Base-by-base conservation (phyloP, 2,888 invertebrate genomes). In the Amblyteles armatorius region DNA sequence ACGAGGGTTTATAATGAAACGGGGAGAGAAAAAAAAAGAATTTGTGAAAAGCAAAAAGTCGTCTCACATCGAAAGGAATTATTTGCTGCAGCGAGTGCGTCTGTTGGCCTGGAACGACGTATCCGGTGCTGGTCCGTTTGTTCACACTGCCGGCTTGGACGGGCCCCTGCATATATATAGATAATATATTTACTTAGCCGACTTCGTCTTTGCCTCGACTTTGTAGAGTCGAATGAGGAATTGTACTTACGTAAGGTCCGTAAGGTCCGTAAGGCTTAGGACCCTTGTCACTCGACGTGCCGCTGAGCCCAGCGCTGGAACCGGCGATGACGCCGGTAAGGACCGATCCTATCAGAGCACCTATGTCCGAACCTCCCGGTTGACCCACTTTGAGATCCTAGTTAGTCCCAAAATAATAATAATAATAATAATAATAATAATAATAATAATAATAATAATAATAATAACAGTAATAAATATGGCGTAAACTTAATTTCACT, bases 241-340 rank as follows among this genome's bases (percentile, higher is more conserved):
- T 65, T 22, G 69, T 40, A 82, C 87, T 88, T 26, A 90, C 89
- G 60, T 86, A 84, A 36, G 82, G 79, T 44, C 79, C 85, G 29
- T 86, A 85, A 63, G 83, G 6, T 26, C 26, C 26, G 26, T 80
- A 78, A 60, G 79, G 69, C n/a, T 50, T 60, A 2, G 40, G 33
- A 22, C 69, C 19, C n/a, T 76, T 22, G 7, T 44, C 50, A 1
- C 79, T 77, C 52, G 67, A 78, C 29, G 68, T 82, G 2, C 88
- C 89, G 44, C 91, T 93, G 1, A 92, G 86, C 11, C 93, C 93
- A 1, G 92, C 91, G 71, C 93, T 94, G 0, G 92, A 86, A 0
- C 94, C 94, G 4, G 93, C 89, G 6, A 92, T 79, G 1, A 90
- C 87, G n/a, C 94, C 93, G 3, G 92, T 89, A 9, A 93, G 87